Evolutionary conservation across 2,113 vertebrate species (phyloP), one percentile per base, ranked within the genome.

Genomic region (Heloderma charlesbogerti): DNA sequence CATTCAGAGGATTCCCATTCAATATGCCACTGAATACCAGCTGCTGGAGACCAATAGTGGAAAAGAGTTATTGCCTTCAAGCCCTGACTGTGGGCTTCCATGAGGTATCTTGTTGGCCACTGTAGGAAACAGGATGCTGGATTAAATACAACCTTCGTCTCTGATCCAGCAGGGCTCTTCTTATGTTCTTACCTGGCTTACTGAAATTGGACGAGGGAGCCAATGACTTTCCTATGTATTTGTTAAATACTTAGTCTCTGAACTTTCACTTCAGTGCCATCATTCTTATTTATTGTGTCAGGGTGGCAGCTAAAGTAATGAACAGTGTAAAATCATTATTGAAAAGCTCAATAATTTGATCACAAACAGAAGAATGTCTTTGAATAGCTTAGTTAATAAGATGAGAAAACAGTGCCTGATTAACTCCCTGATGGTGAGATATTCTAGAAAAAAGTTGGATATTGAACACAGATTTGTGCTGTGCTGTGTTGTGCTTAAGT

Each of bases 301-400:
- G 13, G 0, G 63, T 94, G 92, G 90, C 92, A 93, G 93, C 94
- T 95, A 95, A 86, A 92, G 88, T 93, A 95, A 96, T 96, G 80
- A 93, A 88, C 91, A 91, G 79, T 67, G 89, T 92, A 92, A 95
- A 96, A 90, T 91, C 93, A 86, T 95, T 94, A 94, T 86, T 92
- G 94, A 96, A 95, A 94, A 94, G 90, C 91, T 93, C 78, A 71
- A 40, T 95, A 92, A 96, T 96, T 95, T 94, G 92, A 95, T 95
- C 92, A 93, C 85, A 77, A 91, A 93, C 89, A 79, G 74, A 88
- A 75, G 89, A 94, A 79, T 51, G 34, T 69, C 81, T 92, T 86
- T 95, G 94, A 90, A 92, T 90, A 72, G 37, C 48, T 87, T 91
- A 40, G n/a, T 77, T 87, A 88, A 67, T n/a, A 83, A 83, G 69